Percentiles rank a stretch among this genome's conserved stretches.
Evolutionary conservation across 35 echinoderm and acorn worm genomes (phyloP).

Genomic region (Patiria miniata): DNA sequence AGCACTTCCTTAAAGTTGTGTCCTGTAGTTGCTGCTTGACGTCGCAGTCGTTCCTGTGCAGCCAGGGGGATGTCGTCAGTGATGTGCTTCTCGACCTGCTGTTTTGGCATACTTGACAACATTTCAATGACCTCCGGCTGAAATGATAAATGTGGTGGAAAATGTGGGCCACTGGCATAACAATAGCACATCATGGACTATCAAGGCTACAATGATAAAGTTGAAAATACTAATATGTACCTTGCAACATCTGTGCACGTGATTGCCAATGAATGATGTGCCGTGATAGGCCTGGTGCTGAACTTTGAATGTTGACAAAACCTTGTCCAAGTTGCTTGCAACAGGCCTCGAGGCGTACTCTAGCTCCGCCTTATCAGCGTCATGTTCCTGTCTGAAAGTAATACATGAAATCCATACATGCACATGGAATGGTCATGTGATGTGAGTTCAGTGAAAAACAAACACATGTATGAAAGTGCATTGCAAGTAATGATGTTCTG

Average conservation of each 20-base stretch:
- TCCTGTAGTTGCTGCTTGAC: slow-evolving; percentile 8
- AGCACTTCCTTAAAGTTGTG: slow-evolving; percentile 12
- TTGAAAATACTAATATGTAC: no score
- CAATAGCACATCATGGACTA: neutral
- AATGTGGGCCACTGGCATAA: no score
- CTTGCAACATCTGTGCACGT: slow-evolving; percentile 54
- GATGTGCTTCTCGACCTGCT: neutral
- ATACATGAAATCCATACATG: no score
- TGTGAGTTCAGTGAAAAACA: no score
- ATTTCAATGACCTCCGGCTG: neutral
- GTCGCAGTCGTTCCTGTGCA: neutral
- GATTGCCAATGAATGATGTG: slow-evolving; percentile 67
- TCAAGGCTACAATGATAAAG: neutral
- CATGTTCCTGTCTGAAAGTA: slow-evolving; percentile 34
- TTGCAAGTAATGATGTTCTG: no score
- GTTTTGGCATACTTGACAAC: neutral
- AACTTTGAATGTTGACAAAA: slow-evolving; percentile 33
- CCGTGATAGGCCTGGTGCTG: slow-evolving; percentile 60
- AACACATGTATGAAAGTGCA: no score
- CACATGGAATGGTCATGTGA: no score
- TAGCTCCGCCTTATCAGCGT: neutral
- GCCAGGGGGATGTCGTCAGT: neutral
- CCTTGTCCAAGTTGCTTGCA: slow-evolving; percentile 22
- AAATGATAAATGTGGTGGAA: no score
- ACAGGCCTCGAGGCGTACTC: slow-evolving; percentile 34